Conservation (phyloP, 2,113 vertebrate genomes). For the Pitta sordida region DNA sequence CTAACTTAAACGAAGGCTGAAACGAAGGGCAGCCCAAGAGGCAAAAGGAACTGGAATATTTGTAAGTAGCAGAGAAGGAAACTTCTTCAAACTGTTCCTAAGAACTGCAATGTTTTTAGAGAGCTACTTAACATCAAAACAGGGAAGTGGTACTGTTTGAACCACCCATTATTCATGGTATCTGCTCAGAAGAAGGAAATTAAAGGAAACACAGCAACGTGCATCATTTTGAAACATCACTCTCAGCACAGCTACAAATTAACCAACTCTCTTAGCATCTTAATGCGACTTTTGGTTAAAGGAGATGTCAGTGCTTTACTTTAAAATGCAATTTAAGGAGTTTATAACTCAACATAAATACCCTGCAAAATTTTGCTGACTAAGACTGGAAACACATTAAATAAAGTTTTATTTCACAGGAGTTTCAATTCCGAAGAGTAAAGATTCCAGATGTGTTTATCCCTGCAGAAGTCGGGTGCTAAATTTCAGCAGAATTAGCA, state of each 20-base stretch:
- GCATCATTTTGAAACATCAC: background rate
- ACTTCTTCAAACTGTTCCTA: background rate
- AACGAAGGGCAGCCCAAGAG: background rate
- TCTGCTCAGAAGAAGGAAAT: background rate
- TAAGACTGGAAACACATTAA: slow-evolving; percentile 18
- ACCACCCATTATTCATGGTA: background rate
- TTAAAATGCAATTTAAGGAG: background rate
- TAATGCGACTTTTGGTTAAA: background rate
- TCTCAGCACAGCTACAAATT: background rate
- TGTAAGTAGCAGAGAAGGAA: background rate
- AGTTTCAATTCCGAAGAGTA: background rate
- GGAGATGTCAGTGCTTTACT: background rate
- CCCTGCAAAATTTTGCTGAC: background rate
- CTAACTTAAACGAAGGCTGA: background rate
- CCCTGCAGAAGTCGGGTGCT: slow-evolving; percentile 29
- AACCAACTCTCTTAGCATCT: background rate
- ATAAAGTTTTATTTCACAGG: background rate
- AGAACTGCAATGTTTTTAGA: background rate
- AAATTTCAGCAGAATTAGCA: slow-evolving; percentile 56
- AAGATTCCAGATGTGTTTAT: slow-evolving; percentile 53
- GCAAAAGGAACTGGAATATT: background rate
- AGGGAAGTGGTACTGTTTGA: background rate
- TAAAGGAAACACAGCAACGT: background rate
- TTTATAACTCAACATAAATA: background rate
- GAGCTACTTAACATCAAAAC: background rate